Evolutionary conservation across 1,140 invertebrate species (phyloP), one percentile per base, ranked within the genome.

Genomic region (Pararge aegeria): DNA sequence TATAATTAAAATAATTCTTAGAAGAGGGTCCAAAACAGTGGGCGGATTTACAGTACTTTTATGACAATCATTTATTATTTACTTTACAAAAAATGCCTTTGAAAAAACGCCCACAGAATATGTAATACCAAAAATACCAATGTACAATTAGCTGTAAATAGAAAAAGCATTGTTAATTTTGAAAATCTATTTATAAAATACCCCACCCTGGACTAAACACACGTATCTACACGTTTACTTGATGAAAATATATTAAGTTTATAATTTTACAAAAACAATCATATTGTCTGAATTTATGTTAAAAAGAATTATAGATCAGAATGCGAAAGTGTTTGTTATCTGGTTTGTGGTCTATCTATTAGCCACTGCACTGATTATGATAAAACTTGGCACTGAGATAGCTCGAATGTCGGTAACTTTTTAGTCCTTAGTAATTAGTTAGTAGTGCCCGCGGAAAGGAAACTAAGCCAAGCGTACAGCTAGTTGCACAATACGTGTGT

Each of bases 31-130:
- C 53, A 72, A 73, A 75, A 70, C 55, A 62, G 29, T 73, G 77
- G 77, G 72, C 77, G 77, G 77, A 79, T 46, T 70, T 64, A 55
- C 34, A 72, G 21, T 49, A 20, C 29, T 9, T 12, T 46, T 46
- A 46, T 21, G 18, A 46, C 7, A 10, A 46, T 6, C 20, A 46
- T 15, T 21, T 20, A 46, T 10, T 46, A 12, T 21, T 10, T 27
- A 49, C 15, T 27, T 10, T 20, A 49, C 7, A 27, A 49, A 49
- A 49, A 27, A 27, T 27, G 5, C 5, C 21, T 49, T 49, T 27
- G 9, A 27, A 27, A 9, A 27, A 49, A 46, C 18, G n/a, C 46
- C 46, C 21, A 29, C 20, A 27, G 18, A 42, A 51, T 16, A 44
- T 7, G 1, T 9, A 12, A 19, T n/a, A 10, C 9, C n/a, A 34